phyloP scores from a whole-genome alignment of 1,140 invertebrate genomes.

The Platyscapa corneri region DNA sequence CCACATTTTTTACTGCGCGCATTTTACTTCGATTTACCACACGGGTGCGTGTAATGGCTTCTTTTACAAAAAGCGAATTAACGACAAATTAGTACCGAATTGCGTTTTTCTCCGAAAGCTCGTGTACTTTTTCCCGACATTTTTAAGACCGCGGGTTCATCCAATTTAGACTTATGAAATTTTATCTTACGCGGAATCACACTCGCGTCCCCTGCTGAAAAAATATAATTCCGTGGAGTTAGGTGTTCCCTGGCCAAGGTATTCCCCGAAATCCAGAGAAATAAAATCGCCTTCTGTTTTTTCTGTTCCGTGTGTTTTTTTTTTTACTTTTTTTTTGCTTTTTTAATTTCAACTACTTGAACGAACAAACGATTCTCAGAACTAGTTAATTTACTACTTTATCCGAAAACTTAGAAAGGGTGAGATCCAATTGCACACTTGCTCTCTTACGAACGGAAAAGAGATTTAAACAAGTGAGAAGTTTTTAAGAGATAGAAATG shows the following conservation, averaged over 20 bases:
- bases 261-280: not conserved
- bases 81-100: conserved; percentile 40
- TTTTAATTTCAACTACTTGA: conserved; percentile 13
- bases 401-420: not conserved
- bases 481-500: not conserved
- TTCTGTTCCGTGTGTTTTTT: too few relatives aligned
- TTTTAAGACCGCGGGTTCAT: not conserved
- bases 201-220: not conserved
- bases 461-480: not conserved
- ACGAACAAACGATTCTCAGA: not conserved
- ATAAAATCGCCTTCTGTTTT: not conserved
- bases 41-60: conserved; percentile 4
- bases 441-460: not conserved
- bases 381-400: not conserved
- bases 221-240: not conserved
- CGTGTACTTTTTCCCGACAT: not conserved
- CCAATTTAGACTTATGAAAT: conserved; percentile 27
- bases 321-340: too few relatives aligned
- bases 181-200: conserved; percentile 20
- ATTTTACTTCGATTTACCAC: conserved; percentile 9
- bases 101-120: conserved; percentile 11
- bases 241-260: not conserved
- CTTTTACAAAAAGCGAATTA: conserved; percentile 15
- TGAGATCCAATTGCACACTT: not conserved
- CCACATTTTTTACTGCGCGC: not conserved